Base-by-base conservation (phyloP, 37 sponge, comb jelly and placozoan species). In the Beroe forskalii region DNA sequence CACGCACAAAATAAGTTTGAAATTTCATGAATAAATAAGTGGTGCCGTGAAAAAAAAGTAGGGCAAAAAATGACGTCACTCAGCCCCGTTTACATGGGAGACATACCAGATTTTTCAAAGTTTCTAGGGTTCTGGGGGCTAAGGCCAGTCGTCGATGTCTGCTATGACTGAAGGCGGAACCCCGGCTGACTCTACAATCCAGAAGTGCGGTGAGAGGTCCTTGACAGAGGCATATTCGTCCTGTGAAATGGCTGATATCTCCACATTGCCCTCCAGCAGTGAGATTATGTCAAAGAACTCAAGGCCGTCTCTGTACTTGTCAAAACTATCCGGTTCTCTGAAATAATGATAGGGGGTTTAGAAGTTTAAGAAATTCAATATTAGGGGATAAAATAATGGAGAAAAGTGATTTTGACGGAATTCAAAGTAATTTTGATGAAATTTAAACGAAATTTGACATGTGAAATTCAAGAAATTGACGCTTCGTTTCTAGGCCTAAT, bases 251-350 rank as follows among this genome's bases (percentile, higher is more conserved):
- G 32, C 14, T 20, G 37, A 2, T 19, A 69, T 69, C 72, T 69
- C 72, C 38, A 69, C 38, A 32, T 69, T 69, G 33, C 32, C 1
- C 38, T 69, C 72, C 72, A 69, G 32, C 2, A 69, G 1, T 20
- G 72, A 69, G 39, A 69, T 36, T 28, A 69, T 69, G 72, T 69
- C 72, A 17, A 69, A 69, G 72, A 69, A 69, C 39, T 69, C 72
- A 8, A 69, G 38, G 1, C 72, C 72, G 72, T 69, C 72, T 36
- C 72, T 28, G 38, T 69, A 37, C 35, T 32, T 32, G 1, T 69
- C 38, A 35, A 69, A 69, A 32, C 72, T 37, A 14, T 32, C 66
- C 4, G 66, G 31, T 27, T 64, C 25, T 64, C 66, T 64, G 66
- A 64, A 64, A 64, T 22, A 55, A 55, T 55, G 60, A 55, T 55